Percentiles rank a stretch among this genome's conserved stretches.
phyloP scores from a whole-genome alignment of 2,888 invertebrate species.

The Cecidostiba fungosa region DNA sequence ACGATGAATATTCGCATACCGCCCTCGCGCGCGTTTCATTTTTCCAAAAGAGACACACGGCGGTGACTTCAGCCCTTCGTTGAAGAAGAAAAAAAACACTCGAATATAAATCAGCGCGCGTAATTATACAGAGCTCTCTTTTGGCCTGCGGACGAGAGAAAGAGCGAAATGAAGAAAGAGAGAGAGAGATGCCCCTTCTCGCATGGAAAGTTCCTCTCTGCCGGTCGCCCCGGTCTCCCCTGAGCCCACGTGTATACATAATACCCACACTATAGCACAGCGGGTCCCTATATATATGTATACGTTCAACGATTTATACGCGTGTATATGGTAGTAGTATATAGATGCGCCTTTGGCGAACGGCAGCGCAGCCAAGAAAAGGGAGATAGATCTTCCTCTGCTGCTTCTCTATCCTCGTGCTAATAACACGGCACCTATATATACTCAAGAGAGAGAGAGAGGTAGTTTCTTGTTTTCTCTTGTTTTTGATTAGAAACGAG shows the following conservation, averaged over 20 bases:
- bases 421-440: constrained; percentile 42
- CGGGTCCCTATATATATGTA: not conserved
- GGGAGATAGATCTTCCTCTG: constrained; percentile 23
- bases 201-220: constrained; percentile 12
- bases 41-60: not conserved
- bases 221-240: not conserved
- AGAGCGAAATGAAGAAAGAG: constrained; percentile 4
- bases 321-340: not conserved
- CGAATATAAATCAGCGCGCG: constrained; percentile 12
- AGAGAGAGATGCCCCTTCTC: not conserved
- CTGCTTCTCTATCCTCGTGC: constrained; percentile 41
- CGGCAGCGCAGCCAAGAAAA: not conserved
- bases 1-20: not conserved
- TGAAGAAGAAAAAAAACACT: not conserved
- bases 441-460: not conserved
- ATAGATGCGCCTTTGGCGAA: not conserved
- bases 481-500: not conserved
- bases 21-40: not conserved
- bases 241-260: not conserved
- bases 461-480: not conserved
- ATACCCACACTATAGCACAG: not conserved
- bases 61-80: no score
- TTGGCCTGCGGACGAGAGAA: constrained; percentile 11
- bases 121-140: constrained; percentile 5
- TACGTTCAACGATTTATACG: not conserved